Conservation (phyloP, 2,113 vertebrate species). For the Thamnaconus septentrionalis region DNA sequence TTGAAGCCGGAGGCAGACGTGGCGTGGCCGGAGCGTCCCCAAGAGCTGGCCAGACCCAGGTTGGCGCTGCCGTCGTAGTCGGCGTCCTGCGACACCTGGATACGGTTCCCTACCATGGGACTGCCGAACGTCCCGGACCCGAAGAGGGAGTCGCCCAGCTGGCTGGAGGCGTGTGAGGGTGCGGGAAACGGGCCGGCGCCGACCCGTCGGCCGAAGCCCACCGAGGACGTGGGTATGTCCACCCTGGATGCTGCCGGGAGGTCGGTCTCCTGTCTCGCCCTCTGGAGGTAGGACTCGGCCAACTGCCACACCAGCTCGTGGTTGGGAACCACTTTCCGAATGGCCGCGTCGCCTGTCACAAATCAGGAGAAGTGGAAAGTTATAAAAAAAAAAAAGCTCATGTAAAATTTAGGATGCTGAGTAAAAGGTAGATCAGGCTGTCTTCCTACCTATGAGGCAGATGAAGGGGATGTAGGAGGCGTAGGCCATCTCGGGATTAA, state of each 20-base stretch:
- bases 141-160: conserved; percentile 72
- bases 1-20: conserved; percentile 61
- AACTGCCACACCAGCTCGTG: conserved; percentile 85
- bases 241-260: conserved; percentile 35
- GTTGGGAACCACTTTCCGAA: conserved; percentile 86
- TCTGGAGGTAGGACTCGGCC: conserved; percentile 85
- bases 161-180: conserved; percentile 53
- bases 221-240: conserved; percentile 55
- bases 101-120: conserved; percentile 92
- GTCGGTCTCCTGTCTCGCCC: conserved; percentile 71
- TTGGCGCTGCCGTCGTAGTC: conserved; percentile 62
- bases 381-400: too few relatives aligned
- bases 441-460: conserved; percentile 86
- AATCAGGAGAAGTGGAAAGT: not conserved
- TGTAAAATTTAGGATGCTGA: too few relatives aligned
- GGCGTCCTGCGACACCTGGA: conserved; percentile 84
- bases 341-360: conserved; percentile 81
- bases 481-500: conserved; percentile 93
- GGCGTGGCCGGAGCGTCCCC: conserved; percentile 63
- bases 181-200: conserved; percentile 65
- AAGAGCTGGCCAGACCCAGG: conserved; percentile 57
- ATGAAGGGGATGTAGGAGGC: conserved; percentile 93
- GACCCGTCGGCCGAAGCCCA: conserved; percentile 49
- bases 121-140: conserved; percentile 95
- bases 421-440: not conserved